Conservation (phyloP, 2,888 invertebrate genomes). For the Isotomurus palustris region DNA sequence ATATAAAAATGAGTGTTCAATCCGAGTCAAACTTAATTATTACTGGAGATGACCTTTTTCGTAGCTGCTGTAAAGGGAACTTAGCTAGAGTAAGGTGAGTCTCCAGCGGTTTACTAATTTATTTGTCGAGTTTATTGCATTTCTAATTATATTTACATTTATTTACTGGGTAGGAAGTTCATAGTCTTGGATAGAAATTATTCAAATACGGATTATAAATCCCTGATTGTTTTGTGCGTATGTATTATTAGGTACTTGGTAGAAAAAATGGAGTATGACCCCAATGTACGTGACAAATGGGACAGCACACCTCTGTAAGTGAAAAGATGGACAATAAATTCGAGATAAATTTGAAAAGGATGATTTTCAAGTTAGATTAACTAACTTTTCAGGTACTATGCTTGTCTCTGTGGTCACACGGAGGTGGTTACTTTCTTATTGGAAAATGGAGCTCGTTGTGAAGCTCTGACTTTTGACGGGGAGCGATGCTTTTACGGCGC, state of each 20-base stretch:
- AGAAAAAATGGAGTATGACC: constrained; percentile 53
- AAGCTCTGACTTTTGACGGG: constrained; percentile 56
- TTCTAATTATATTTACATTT: too few relatives aligned
- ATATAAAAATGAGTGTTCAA: too few relatives aligned
- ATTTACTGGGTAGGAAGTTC: too few relatives aligned
- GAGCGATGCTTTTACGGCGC: constrained; percentile 57
- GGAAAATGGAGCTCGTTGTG: constrained; percentile 54
- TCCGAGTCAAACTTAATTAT: too few relatives aligned
- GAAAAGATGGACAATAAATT: too few relatives aligned
- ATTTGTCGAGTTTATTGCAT: neutral
- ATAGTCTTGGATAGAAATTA: too few relatives aligned
- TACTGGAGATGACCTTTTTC: too few relatives aligned
- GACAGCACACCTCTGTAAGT: constrained; percentile 56
- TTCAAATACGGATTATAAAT: too few relatives aligned
- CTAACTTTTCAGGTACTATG: constrained; percentile 51
- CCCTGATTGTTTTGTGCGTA: too few relatives aligned
- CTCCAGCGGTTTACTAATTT: constrained; percentile 7
- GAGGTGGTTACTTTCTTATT: constrained; percentile 53
- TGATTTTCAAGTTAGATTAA: neutral
- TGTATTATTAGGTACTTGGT: constrained; percentile 52
- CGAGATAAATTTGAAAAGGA: neutral
- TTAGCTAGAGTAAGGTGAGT: too few relatives aligned
- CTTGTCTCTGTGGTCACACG: constrained; percentile 55
- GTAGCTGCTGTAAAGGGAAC: too few relatives aligned
- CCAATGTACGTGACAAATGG: constrained; percentile 55